phyloP scores from a whole-genome alignment of 23 tunicate genomes.

The Trididemnum miniatum region DNA sequence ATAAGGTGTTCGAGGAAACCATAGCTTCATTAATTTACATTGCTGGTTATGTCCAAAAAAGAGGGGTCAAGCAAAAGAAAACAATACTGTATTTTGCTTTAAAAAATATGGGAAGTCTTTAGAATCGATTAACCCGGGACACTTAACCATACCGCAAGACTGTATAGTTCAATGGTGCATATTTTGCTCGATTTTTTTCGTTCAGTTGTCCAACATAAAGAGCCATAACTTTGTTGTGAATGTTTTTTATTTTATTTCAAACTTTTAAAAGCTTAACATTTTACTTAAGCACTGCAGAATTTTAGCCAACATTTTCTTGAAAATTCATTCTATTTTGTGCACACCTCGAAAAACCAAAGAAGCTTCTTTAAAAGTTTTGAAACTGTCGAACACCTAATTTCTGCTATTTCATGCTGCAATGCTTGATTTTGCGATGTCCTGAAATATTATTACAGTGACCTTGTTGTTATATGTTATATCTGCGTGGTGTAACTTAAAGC shows the following conservation, averaged over 20 bases:
- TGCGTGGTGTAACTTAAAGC: too few species aligned
- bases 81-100: neutral
- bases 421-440: too few species aligned
- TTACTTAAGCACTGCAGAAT: neutral
- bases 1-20: neutral
- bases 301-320: neutral
- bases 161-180: neutral
- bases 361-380: neutral
- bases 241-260: neutral
- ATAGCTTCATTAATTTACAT: neutral
- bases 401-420: neutral
- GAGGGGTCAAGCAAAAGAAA: neutral
- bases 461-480: too few species aligned
- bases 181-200: neutral
- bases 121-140: neutral
- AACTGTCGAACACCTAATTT: neutral
- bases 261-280: neutral
- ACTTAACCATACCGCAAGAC: neutral
- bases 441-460: too few species aligned
- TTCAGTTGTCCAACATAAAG: neutral
- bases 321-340: neutral
- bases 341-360: neutral
- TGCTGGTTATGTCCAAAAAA: neutral
- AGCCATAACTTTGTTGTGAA: neutral
- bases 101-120: neutral